These are phyloP conservation scores for Neocrepidodera transversa DNA, from an alignment of 2,888 invertebrate species.

Conservation along the genomic window DNA sequence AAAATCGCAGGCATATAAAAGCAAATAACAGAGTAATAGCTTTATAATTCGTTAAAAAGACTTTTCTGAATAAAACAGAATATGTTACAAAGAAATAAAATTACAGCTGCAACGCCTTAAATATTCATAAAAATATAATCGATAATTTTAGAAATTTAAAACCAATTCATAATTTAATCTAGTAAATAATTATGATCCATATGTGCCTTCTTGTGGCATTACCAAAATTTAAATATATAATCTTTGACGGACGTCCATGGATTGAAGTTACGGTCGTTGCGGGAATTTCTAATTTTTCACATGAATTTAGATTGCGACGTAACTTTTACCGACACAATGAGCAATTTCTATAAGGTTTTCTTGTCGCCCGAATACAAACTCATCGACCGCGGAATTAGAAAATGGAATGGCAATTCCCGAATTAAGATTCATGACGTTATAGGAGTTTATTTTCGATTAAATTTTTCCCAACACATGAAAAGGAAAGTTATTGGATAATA, in stretches of 20 bases:
- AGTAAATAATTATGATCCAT: too few relatives aligned
- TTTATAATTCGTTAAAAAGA: too few relatives aligned
- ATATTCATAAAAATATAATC: too few relatives aligned
- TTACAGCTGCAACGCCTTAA: too few relatives aligned
- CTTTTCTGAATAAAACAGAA: too few relatives aligned
- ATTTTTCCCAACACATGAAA: background rate
- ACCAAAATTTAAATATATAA: too few relatives aligned
- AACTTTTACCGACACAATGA: constrained; percentile 26
- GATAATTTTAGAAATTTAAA: too few relatives aligned
- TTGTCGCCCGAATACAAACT: constrained; percentile 13
- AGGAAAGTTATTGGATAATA: background rate
- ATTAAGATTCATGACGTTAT: constrained; percentile 24
- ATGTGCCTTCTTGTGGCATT: too few relatives aligned
- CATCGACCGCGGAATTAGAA: constrained; percentile 14
- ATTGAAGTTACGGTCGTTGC: background rate
- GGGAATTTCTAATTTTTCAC: constrained; percentile 28
- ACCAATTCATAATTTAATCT: too few relatives aligned
- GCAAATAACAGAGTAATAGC: too few relatives aligned
- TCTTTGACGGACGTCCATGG: constrained; percentile 5
- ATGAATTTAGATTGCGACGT: constrained; percentile 27
- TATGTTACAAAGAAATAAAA: too few relatives aligned
- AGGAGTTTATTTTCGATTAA: constrained; percentile 15
- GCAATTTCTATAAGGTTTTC: constrained; percentile 24
- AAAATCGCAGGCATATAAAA: too few relatives aligned
- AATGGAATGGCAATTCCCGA: constrained; percentile 8